Evolutionary conservation across 2,888 invertebrate genomes (phyloP), one percentile per base, ranked within the genome.

Genomic region (Ormyrus thymus): DNA sequence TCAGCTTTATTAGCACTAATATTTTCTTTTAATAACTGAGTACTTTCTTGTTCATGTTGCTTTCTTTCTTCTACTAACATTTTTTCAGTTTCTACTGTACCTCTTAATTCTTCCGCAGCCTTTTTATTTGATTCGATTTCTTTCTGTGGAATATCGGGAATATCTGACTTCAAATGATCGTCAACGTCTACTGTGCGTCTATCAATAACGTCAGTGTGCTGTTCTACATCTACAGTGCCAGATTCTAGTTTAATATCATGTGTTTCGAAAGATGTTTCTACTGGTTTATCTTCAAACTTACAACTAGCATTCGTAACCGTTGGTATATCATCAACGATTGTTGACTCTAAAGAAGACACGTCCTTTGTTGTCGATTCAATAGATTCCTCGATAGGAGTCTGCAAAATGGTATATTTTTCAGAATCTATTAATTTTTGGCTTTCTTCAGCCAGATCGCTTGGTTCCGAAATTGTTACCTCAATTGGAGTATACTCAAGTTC

Each of bases 161-260:
- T 50, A 78, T 46, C 68, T 80, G 77, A 80, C 68, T 83, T 56
- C 76, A 81, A 79, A 83, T 82, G 79, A 79, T 84, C 83, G 81
- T 78, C 82, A 82, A 82, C 81, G 81, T 88, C 88, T 89, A 90
- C 85, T 83, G 89, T 88, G 87, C 86, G 79, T 83, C 82, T 87
- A 86, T 83, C 53, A 73, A 70, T 59, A 78, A 71, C 84, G 79
- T 84, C 88, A 83, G 85, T 80, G 89, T 89, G 88, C 88, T 86
- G 82, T 84, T 84, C 88, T 89, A 90, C 83, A 83, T 88, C 90
- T 90, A 90, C 88, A 85, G 89, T 90, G 89, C 88, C 86, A 83
- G 83, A 83, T 82, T 86, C 88, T 89, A 90, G 81, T 80, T 86
- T 83, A 83, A 85, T 84, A 85, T 77, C 84, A 74, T 79, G 86